Base-by-base conservation (phyloP, 2,113 vertebrate species). In the Trematocara nigrifrons region DNA sequence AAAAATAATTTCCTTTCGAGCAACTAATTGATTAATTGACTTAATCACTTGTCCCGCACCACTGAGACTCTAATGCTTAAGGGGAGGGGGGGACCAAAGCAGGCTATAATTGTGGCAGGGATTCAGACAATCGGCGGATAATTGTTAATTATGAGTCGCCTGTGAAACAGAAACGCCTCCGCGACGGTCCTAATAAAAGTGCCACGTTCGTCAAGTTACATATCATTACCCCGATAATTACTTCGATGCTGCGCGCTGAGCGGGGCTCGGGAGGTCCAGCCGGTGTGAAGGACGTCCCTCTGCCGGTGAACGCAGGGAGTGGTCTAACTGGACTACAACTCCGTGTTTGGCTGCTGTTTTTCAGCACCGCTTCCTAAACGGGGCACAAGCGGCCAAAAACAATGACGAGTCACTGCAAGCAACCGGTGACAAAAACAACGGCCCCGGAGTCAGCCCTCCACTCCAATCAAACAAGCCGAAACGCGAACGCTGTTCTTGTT, bases 301-400 rank as follows among this genome's bases (percentile, higher is more conserved):
- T 94, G 87, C 83, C 76, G 86, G 89, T 66, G 61, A 79, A 8
- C n/a, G 78, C 13, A 82, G 92, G 91, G 86, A 92, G 92, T 91
- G 91, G 92, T 87, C 89, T 84, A 49, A 85, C 42, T 74, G 81
- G 16, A 31, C n/a, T 33, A n/a, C 59, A 51, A 71, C 81, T 85
- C 61, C 31, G 49, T 76, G 45, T 78, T 53, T 59, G 84, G 83
- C 85, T 88, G 92, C 89, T 89, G 89, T 87, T 85, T 71, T 80
- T 87, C 77, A 91, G 81, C 91, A 80, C 83, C 83, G 87, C 66
- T 84, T 79, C 80, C 59, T 49, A 54, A 84, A 85, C 59, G 22
- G 79, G 82, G 54, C 80, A 80, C 80, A 35, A n/a, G 84, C 64
- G 74, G 49, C 12, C 79, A 74, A 8, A 80, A 33, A 88, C 80